phyloP scores from a whole-genome alignment of 2,113 vertebrate species.

The Solea senegalensis region DNA sequence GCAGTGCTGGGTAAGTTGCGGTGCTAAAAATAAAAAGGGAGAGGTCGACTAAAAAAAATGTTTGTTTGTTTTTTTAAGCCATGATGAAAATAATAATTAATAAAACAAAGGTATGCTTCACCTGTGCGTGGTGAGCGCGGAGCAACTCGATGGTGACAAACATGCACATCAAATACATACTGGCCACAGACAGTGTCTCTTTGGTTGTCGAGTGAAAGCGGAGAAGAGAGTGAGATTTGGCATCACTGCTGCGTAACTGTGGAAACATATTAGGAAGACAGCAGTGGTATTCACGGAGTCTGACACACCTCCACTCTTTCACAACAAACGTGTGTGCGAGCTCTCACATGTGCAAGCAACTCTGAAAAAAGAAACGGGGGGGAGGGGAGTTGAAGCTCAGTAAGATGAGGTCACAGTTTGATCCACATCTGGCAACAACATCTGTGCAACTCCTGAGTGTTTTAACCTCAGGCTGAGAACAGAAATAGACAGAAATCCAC shows the following conservation, averaged over 20 bases:
- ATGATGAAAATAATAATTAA: too few species aligned
- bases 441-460: constrained; percentile 35
- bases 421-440: constrained; percentile 57
- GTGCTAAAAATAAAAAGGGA: too few species aligned
- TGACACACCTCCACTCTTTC: background rate
- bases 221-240: constrained; percentile 31
- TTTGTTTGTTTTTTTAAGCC: too few species aligned
- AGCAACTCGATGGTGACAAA: background rate
- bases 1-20: too few species aligned
- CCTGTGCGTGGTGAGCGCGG: background rate
- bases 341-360: constrained; percentile 24
- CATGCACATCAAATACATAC: background rate
- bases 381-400: constrained; percentile 12
- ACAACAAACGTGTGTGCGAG: background rate
- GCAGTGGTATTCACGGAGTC: constrained; percentile 2
- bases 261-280: constrained; percentile 17
- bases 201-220: constrained; percentile 11
- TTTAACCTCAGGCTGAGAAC: constrained; percentile 28
- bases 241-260: constrained; percentile 4
- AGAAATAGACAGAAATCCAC: constrained; percentile 6
- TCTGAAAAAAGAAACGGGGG: background rate
- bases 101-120: too few species aligned
- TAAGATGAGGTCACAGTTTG: constrained; percentile 42
- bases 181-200: background rate
- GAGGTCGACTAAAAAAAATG: too few species aligned